Evolutionary conservation across 2,888 invertebrate genomes (phyloP), one percentile per base, ranked within the genome.

Genomic region (Lasioglossum zephyrum): DNA sequence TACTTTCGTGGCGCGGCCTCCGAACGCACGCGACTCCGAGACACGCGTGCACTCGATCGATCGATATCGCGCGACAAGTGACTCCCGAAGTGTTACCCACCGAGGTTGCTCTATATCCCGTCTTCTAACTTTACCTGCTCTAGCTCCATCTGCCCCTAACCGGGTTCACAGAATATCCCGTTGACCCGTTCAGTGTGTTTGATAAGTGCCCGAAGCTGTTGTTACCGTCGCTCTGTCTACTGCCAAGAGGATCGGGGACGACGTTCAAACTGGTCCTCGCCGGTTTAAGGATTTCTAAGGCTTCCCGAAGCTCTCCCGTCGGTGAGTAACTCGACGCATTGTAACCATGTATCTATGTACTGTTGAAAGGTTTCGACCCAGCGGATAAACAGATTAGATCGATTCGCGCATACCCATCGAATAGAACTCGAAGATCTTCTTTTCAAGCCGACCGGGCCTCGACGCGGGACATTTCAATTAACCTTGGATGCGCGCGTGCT

Each of bases 21-120:
- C 63, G 72, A 73, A 75, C 76, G 70, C 77, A 57, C 85, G 85
- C 72, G 78, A 85, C 73, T 63, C 49, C 47, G 63, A 69, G 85
- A 69, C 86, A 85, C 86, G 86, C 77, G 75, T 63, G 53, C 70
- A 26, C 57, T 78, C 73, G 88, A 87, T 88, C 88, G 88, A 88
- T 88, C 87, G 83, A 81, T 79, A 84, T 86, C 88, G 49, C 69
- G 82, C 82, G 84, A 80, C 88, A 83, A 83, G 88, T 88, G 86
- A 86, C 81, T 81, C 79, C 79, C 26, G 39, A 77, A 70, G 88
- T 84, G 84, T 72, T 80, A 81, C 49, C 81, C 82, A 82, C 77
- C 66, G 74, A 47, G 79, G 57, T 22, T 60, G 22, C 36, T 44
- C 49, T 31, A 47, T 47, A 26, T 53, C 11, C 31, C 4, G 36